Conservation (phyloP, 1,140 invertebrate species). For the Babylonia areolata region DNA sequence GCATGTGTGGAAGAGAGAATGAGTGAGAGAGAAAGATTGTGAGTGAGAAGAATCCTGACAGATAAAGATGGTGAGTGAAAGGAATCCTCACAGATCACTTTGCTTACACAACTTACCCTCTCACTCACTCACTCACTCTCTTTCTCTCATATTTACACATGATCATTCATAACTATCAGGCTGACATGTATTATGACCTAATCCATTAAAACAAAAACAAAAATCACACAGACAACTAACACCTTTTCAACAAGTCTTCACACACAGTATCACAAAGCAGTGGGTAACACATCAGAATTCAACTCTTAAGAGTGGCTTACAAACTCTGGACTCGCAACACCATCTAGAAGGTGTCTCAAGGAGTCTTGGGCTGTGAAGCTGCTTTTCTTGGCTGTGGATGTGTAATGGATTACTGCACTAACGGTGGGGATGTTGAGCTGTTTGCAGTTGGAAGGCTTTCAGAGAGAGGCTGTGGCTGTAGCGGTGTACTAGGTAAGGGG, state of each 20-base stretch:
- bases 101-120: not conserved
- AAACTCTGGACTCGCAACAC: too few species aligned
- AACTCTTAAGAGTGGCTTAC: too few species aligned
- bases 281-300: too few species aligned
- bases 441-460: conserved; percentile 8
- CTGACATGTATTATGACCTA: too few species aligned
- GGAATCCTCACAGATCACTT: not conserved
- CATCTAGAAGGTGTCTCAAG: too few species aligned
- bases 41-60: not conserved
- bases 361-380: too few species aligned
- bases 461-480: not conserved
- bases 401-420: too few species aligned
- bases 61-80: not conserved
- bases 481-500: conserved; percentile 12
- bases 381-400: not conserved
- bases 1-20: not conserved
- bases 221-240: not conserved
- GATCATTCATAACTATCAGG: too few species aligned
- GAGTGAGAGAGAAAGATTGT: not conserved
- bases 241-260: not conserved
- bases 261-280: not conserved
- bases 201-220: too few species aligned
- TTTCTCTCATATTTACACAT: not conserved
- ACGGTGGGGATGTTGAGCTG: not conserved
- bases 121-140: not conserved